Evolutionary conservation across 2,113 vertebrate genomes (phyloP).

Genomic region (Hyaena hyaena): DNA sequence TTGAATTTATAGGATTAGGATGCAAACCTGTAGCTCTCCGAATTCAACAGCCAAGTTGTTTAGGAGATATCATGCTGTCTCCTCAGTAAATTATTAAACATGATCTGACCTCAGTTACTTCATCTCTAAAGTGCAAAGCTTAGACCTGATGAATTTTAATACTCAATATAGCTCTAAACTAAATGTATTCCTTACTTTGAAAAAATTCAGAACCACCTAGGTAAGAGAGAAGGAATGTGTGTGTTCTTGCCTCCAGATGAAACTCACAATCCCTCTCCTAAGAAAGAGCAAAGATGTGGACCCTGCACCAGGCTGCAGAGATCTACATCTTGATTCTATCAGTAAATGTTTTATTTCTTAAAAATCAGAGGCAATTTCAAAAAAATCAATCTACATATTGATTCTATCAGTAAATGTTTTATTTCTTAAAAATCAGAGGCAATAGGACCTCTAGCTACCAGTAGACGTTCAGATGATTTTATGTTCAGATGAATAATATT

Average conservation of each 20-base stretch:
- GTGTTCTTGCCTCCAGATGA: background rate
- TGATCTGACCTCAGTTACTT: background rate
- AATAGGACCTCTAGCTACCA: background rate
- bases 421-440: background rate
- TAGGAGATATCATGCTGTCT: background rate
- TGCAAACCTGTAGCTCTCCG: background rate
- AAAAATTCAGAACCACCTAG: background rate
- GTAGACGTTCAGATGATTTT: background rate
- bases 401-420: background rate
- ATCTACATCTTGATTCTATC: background rate
- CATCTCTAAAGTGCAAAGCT: background rate
- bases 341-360: background rate
- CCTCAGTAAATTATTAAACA: background rate
- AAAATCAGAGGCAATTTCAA: background rate
- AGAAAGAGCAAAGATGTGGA: background rate
- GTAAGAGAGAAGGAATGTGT: background rate
- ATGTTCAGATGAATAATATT: background rate
- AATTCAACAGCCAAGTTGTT: background rate
- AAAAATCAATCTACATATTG: background rate
- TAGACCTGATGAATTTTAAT: background rate
- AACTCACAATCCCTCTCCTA: background rate
- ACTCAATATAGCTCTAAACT: background rate
- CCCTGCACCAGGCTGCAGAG: background rate
- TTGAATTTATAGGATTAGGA: background rate
- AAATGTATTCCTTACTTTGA: background rate